Evolutionary conservation across 2,888 invertebrate genomes (phyloP).

Genomic region (Tetragonula carbonaria): DNA sequence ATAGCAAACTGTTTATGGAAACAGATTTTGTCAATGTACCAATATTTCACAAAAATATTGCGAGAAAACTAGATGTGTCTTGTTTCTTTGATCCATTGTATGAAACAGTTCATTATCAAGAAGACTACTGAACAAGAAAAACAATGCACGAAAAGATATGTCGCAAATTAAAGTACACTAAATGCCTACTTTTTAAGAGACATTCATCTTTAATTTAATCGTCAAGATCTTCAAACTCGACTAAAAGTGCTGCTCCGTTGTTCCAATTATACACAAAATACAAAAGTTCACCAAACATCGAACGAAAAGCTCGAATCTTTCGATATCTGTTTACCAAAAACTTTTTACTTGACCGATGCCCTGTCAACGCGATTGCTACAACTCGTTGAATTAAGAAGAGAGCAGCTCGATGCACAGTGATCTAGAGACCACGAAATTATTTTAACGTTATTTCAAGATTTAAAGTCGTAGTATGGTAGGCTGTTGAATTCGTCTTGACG

Average conservation of each 20-base stretch:
- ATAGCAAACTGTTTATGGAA: too few species aligned
- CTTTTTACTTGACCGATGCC: not conserved
- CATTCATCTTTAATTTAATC: not conserved
- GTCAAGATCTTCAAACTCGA: not conserved
- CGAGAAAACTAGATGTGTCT: too few species aligned
- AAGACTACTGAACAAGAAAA: not conserved
- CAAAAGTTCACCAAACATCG: not conserved
- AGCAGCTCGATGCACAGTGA: not conserved
- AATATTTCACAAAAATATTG: too few species aligned
- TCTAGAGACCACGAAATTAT: too few species aligned
- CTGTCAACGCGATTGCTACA: constrained; percentile 26
- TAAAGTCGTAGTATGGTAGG: too few species aligned
- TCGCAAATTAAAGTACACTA: not conserved
- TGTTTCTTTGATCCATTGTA: too few species aligned
- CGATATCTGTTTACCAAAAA: not conserved
- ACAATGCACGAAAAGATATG: not conserved
- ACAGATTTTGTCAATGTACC: too few species aligned
- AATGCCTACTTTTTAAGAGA: not conserved
- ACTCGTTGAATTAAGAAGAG: constrained; percentile 33
- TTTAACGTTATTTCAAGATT: too few species aligned
- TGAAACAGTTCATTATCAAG: too few species aligned
- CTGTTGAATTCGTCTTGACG: too few species aligned
- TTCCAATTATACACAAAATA: not conserved
- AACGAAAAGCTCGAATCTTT: constrained; percentile 6
- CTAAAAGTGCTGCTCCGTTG: too few species aligned